Evolutionary conservation across 2,113 vertebrate genomes (phyloP), one percentile per base, ranked within the genome.

Genomic region (Entomyzon cyanotis): DNA sequence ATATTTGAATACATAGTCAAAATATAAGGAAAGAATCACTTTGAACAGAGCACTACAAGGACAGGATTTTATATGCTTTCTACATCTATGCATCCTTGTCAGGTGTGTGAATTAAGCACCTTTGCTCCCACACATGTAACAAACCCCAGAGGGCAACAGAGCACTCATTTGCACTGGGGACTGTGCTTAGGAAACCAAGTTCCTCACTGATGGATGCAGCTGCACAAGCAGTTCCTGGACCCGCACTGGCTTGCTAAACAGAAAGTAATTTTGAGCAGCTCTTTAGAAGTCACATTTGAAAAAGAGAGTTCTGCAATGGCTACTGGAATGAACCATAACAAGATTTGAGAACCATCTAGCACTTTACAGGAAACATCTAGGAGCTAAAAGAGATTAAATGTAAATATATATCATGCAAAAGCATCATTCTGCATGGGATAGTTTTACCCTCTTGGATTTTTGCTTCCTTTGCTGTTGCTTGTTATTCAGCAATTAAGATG

Each of bases 131-230:
- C 2, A 27, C 24, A 41, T 2, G 15, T 63, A 74, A 24, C 20
- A 83, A 59, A 91, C 3, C 15, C 7, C 44, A 33, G 47, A 78
- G 7, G 15, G 53, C 21, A 31, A 53, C 24, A 87, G 15, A 50
- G 6, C 20, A 17, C 13, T 18, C 0, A 0, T 22, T 11, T 78
- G 7, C 25, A 50, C 42, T 41, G 16, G 35, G 15, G 10, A 39
- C 10, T 39, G 7, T 55, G 10, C 14, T 33, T 28, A 20, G 9
- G 19, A 74, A 69, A 73, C 7, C 9, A 31, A 5, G 7, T 50
- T 63, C 10, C 20, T 68, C 14, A 22, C 11, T 33, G 16, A 35
- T 3, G 1, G 15, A 42, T 44, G 30, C 16, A 59, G 31, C 15
- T 42, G 33, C 37, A 77, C 25, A 60, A 90, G 19, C 4, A 3